A percentile compares a stretch with the other conserved stretches of the same genome.
These are phyloP conservation scores for Theristicus caerulescens DNA, from an alignment of 2,113 vertebrate species.

Conservation along the genomic window DNA sequence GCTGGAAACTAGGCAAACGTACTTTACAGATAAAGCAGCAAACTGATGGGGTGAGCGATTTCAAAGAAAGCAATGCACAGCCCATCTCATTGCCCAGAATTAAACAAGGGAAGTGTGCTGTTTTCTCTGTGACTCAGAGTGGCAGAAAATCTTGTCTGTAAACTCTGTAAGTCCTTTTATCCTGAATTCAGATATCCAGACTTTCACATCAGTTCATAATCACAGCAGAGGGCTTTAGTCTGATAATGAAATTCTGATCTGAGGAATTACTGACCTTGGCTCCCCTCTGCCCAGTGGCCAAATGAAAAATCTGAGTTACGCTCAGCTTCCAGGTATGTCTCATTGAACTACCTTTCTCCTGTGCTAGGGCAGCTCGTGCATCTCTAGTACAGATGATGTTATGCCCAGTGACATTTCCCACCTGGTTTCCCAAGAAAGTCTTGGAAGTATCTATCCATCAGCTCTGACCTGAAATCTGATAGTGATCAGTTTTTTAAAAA, in stretches of 20 bases:
- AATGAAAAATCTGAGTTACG: neutral
- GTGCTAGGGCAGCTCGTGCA: neutral
- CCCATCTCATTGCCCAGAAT: neutral
- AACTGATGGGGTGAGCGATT: neutral
- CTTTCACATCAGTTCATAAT: neutral
- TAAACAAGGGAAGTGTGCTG: neutral
- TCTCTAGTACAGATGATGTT: neutral
- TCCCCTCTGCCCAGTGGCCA: neutral
- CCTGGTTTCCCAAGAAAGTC: neutral
- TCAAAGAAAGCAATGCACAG: neutral
- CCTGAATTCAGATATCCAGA: neutral
- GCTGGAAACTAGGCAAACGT: neutral
- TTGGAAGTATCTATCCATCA: neutral
- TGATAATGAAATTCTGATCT: neutral
- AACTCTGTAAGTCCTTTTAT: neutral
- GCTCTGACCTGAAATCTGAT: neutral
- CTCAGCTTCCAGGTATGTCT: neutral
- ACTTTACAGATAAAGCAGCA: neutral
- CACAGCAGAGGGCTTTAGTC: neutral
- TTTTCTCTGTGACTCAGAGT: neutral
- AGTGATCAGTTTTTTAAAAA: neutral
- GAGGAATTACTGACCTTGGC: neutral
- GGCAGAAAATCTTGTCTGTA: neutral
- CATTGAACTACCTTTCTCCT: neutral
- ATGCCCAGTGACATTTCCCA: constrained; percentile 24